Conservation (phyloP, 2,797 vertebrate species). For the Sebastes itinus region DNA sequence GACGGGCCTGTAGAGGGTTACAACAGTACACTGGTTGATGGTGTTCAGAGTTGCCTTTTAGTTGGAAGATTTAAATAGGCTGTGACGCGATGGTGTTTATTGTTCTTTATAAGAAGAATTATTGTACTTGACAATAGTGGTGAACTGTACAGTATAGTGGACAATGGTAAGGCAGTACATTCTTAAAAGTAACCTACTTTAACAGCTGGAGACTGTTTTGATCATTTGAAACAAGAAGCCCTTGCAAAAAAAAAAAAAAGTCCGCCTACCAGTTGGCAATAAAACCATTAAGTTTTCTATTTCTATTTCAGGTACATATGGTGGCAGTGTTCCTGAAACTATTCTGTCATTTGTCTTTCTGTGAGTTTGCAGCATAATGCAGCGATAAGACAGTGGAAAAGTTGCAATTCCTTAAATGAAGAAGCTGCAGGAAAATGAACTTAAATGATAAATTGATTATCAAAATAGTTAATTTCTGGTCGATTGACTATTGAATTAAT, state of each 20-base stretch:
- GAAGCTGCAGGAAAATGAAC: neutral
- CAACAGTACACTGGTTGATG: neutral
- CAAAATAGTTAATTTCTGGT: neutral
- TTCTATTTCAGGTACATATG: neutral
- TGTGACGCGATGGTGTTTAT: neutral
- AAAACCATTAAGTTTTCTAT: neutral
- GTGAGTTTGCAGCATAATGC: neutral
- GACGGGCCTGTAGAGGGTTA: neutral
- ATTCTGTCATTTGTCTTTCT: neutral
- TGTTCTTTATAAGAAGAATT: neutral
- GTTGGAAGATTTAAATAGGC: neutral
- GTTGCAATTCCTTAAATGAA: neutral
- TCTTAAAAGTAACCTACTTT: neutral
- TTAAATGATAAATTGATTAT: neutral
- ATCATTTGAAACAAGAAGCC: neutral
- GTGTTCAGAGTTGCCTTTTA: neutral
- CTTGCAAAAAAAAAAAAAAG: neutral
- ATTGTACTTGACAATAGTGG: neutral
- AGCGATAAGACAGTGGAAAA: neutral
- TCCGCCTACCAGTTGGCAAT: neutral
- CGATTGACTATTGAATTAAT: neutral
- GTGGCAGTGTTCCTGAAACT: neutral
- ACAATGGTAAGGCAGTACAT: neutral
- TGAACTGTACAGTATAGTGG: neutral
- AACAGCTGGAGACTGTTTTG: slow-evolving; percentile 20